Percentiles rank a stretch among this genome's conserved stretches.
These are phyloP conservation scores for Molossus alvarezi DNA, from an alignment of 2,797 vertebrate species.

Conservation along the genomic window DNA sequence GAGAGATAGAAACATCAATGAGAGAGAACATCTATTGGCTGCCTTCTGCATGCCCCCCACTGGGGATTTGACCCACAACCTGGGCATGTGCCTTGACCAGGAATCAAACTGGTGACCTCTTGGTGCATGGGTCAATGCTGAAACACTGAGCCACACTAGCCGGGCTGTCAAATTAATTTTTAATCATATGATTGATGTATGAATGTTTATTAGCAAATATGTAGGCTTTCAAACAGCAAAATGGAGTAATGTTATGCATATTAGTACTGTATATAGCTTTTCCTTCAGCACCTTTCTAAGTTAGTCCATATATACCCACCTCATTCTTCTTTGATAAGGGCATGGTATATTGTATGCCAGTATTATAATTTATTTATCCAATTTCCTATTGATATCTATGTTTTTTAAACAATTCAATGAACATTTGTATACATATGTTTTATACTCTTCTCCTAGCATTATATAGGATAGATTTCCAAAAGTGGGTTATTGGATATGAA, in stretches of 20 bases:
- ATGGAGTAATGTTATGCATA: not conserved
- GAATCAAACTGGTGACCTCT: not conserved
- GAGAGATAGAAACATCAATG: no score
- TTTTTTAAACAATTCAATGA: slow-evolving; percentile 44
- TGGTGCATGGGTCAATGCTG: no score
- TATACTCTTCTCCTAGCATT: not conserved
- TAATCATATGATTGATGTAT: not conserved
- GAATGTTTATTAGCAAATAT: slow-evolving; percentile 38
- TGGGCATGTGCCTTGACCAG: no score
- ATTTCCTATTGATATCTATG: not conserved
- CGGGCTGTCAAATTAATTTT: slow-evolving; percentile 42
- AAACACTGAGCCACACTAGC: no score
- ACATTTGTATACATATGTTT: not conserved
- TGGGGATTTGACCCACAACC: no score
- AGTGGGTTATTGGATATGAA: not conserved
- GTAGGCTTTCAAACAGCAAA: slow-evolving; percentile 50
- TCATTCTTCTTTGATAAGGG: slow-evolving; percentile 39
- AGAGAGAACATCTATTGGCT: no score
- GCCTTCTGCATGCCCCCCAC: no score
- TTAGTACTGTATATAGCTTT: not conserved
- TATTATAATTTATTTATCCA: slow-evolving; percentile 44
- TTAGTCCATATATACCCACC: not conserved
- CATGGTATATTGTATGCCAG: not conserved
- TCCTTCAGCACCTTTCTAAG: not conserved
- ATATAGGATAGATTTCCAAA: slow-evolving; percentile 1